Evolutionary conservation across 2,797 vertebrate species (phyloP).

Genomic region (Sciurus vulgaris): DNA sequence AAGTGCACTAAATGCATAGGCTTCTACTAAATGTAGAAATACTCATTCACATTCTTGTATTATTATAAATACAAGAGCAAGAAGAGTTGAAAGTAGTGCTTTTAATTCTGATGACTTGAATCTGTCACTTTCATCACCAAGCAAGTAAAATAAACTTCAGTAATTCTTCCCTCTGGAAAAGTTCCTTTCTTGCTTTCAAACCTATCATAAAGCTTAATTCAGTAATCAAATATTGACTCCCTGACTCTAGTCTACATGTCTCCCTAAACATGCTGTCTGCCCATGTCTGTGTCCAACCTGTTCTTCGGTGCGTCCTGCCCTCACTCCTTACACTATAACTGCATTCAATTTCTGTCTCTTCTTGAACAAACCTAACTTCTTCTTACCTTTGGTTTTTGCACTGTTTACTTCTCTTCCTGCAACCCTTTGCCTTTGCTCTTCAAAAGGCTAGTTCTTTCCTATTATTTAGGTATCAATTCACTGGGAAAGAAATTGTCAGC

Average conservation of each 20-base stretch:
- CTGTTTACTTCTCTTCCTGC: not conserved
- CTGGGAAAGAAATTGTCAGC: not conserved
- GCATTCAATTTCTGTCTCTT: not conserved
- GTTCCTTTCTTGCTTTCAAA: not conserved
- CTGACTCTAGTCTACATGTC: no score
- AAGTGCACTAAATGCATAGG: not conserved
- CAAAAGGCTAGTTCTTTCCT: not conserved
- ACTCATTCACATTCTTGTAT: not conserved
- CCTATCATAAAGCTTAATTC: not conserved
- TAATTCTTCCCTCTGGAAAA: not conserved
- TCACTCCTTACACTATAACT: not conserved
- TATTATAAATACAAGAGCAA: not conserved
- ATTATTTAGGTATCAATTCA: not conserved
- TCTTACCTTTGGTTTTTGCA: not conserved
- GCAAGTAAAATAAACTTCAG: not conserved
- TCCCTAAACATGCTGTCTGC: not conserved
- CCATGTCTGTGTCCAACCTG: not conserved
- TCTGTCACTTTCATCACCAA: not conserved
- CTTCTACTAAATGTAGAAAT: not conserved
- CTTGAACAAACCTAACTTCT: not conserved
- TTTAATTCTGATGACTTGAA: conserved; percentile 5
- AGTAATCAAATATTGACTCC: not conserved
- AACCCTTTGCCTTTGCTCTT: not conserved
- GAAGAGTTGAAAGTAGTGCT: not conserved
- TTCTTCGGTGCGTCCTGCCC: not conserved